These are phyloP conservation scores for Hydropotes inermis DNA, from an alignment of 2,113 vertebrate species.

Conservation along the genomic window DNA sequence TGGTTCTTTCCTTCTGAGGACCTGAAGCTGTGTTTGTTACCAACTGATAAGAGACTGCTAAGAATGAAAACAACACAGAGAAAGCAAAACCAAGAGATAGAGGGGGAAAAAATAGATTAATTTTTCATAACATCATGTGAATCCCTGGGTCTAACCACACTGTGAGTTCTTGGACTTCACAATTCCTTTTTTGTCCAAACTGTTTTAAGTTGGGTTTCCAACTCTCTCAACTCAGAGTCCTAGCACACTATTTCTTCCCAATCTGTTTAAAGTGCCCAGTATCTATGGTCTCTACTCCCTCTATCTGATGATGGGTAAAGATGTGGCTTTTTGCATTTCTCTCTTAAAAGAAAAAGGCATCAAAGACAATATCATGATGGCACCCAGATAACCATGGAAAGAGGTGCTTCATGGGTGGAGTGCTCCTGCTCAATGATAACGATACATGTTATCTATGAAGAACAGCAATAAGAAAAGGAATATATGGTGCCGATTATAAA, in stretches of 20 bases:
- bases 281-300: not conserved
- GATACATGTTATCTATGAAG: not conserved
- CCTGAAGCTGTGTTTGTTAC: not conserved
- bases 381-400: not conserved
- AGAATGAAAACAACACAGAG: not conserved
- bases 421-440: not conserved
- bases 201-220: not conserved
- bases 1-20: not conserved
- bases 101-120: not conserved
- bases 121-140: not conserved
- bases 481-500: not conserved
- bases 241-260: not conserved
- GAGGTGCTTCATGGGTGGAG: not conserved
- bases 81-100: not conserved
- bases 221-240: not conserved
- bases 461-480: not conserved
- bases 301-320: not conserved
- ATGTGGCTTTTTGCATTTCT: not conserved
- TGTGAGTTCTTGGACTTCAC: not conserved
- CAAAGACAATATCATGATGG: not conserved
- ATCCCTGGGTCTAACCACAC: not conserved
- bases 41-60: not conserved
- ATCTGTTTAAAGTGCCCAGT: not conserved
- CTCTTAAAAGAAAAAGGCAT: not conserved
- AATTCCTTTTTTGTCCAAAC: not conserved